Evolutionary conservation across 2,888 invertebrate species (phyloP), one percentile per base, ranked within the genome.

Genomic region (Terebella lapidaria): DNA sequence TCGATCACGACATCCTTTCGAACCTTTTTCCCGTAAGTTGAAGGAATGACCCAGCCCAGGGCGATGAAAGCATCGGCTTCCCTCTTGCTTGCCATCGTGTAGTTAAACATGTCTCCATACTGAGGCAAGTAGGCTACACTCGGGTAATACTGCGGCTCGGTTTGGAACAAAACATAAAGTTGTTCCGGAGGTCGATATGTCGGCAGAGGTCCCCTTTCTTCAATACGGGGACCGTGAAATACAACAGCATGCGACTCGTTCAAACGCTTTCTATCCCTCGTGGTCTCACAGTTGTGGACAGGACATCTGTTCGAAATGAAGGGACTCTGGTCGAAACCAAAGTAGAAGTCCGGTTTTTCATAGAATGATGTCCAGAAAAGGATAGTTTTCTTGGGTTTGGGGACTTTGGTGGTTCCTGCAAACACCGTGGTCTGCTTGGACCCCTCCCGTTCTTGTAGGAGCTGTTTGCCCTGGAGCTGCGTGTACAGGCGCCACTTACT

Each of bases 361-460:
- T n/a, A 49, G 49, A 49, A 49, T 5, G 49, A 22, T 5, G 10
- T 49, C 49, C 49, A 49, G 49, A 49, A 49, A 24, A 49, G 49
- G 49, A 49, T 49, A 10, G 49, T 49, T 24, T 49, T 49, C 49
- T 20, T 15, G 5, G 49, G 42, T 35, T 35, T 35, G 42, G n/a
- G n/a, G n/a, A n/a, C n/a, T n/a, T n/a, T n/a, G n/a, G n/a, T n/a
- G n/a, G n/a, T n/a, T n/a, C n/a, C n/a, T n/a, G n/a, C n/a, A n/a
- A n/a, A n/a, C n/a, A n/a, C n/a, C n/a, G n/a, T n/a, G n/a, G n/a
- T n/a, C n/a, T n/a, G n/a, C n/a, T n/a, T n/a, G n/a, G n/a, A n/a
- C n/a, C n/a, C n/a, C n/a, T n/a, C n/a, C n/a, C n/a, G n/a, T n/a
- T n/a, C n/a, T n/a, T n/a, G n/a, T n/a, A n/a, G n/a, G n/a, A n/a